phyloP scores from a whole-genome alignment of 2,888 invertebrate species.

The Pilophorus perplexus region DNA sequence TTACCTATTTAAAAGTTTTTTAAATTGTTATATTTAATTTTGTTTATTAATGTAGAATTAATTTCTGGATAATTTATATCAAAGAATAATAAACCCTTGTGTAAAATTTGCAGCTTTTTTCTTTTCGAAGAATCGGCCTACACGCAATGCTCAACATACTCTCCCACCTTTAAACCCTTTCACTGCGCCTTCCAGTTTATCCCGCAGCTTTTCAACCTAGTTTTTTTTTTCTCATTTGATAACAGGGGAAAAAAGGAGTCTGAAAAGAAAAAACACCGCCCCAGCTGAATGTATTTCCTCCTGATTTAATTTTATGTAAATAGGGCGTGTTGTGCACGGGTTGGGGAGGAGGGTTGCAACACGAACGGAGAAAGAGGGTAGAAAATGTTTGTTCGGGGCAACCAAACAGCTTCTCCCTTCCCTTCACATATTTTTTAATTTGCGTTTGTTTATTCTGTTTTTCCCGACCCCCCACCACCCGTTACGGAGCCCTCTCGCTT shows the following conservation, averaged over 20 bases:
- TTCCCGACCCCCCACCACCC: not conserved
- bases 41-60: no score
- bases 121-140: no score
- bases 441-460: conserved; percentile 20
- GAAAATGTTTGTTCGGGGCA: conserved; percentile 19
- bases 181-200: not conserved
- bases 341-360: not conserved
- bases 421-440: conserved; percentile 22
- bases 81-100: no score
- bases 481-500: not conserved
- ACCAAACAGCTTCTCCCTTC: conserved; percentile 3
- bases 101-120: no score
- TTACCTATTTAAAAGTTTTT: no score
- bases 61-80: no score
- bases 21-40: no score
- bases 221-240: conserved; percentile 15
- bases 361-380: not conserved
- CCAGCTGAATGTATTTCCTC: conserved; percentile 11
- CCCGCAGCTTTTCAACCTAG: not conserved
- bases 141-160: no score
- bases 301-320: conserved; percentile 28
- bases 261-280: not conserved
- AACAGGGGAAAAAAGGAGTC: not conserved
- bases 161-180: no score
- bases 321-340: conserved; percentile 6